Conservation (phyloP, 2,888 invertebrate species). For the Minunthozetes semirufus region DNA sequence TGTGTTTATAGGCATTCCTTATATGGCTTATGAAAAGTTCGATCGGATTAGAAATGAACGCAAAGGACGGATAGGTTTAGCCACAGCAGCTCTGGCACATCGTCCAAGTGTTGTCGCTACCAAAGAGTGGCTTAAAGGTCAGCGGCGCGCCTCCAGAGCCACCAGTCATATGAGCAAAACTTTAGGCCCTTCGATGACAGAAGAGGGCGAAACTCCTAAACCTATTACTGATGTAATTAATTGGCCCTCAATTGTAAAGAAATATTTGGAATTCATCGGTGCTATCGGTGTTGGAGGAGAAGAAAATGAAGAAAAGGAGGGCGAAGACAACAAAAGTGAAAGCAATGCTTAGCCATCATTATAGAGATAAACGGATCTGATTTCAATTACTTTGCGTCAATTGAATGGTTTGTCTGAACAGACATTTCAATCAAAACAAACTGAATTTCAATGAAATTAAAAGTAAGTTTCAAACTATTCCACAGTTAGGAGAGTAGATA, state of each 20-base stretch:
- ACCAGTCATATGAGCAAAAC: slow-evolving; percentile 37
- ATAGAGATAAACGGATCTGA: too few species aligned
- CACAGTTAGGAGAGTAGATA: too few species aligned
- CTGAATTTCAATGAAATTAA: too few species aligned
- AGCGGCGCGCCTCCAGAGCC: slow-evolving; percentile 31
- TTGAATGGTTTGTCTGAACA: not conserved
- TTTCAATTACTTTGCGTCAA: not conserved
- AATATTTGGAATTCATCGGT: slow-evolving; percentile 55
- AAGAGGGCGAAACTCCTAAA: slow-evolving; percentile 37
- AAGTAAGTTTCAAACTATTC: too few species aligned
- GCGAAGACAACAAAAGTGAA: slow-evolving; percentile 17
- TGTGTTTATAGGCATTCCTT: slow-evolving; percentile 56
- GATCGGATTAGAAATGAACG: slow-evolving; percentile 30
- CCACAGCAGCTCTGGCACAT: slow-evolving; percentile 37
- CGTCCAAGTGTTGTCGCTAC: slow-evolving; percentile 35
- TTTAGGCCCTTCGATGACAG: slow-evolving; percentile 33
- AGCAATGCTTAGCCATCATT: not conserved
- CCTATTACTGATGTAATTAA: slow-evolving; percentile 60
- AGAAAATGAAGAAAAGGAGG: slow-evolving; percentile 38
- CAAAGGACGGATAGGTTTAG: slow-evolving; percentile 30
- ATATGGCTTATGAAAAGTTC: slow-evolving; percentile 34
- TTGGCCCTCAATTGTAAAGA: slow-evolving; percentile 82
- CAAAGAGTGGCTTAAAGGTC: slow-evolving; percentile 37
- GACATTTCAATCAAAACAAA: too few species aligned
- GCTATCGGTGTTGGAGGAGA: slow-evolving; percentile 40